Evolutionary conservation across 2,113 vertebrate species (phyloP), one percentile per base, ranked within the genome.

Genomic region (Ptilorrhoa leucosticta): DNA sequence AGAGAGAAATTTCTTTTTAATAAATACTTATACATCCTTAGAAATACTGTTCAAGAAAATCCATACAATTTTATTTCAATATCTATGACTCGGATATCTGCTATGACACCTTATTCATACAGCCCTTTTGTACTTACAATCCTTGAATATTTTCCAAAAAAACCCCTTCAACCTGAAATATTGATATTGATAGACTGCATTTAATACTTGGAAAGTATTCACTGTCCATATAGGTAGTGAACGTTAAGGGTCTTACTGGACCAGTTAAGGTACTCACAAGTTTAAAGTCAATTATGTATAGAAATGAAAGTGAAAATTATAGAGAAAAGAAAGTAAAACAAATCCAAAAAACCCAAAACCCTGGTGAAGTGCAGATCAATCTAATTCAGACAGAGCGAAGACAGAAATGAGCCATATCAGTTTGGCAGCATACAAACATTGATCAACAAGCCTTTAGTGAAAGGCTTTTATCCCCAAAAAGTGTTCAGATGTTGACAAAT

Each of bases 351-450:
- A 8, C 14, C 21, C 11, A 6, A 70, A 28, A 17, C 13, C 33
- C 4, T 0, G 0, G 19, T 83, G 39, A 72, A 81, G 15, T 2
- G 1, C 7, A 40, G 19, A 33, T 44, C 18, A 65, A 3, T 73
- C 8, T 63, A 63, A 58, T 58, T 66, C 51, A 56, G n/a, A 19
- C 6, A 68, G 28, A 51, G 1, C 5, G n/a, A 58, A 61, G 47
- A 75, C 21, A 73, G 26, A 57, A 14, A 35, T 40, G 20, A 56
- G 19, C 13, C 4, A 12, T 44, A 24, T 51, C 22, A 64, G 5
- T 10, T 65, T 17, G 13, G 7, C 31, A 53, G 23, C 15, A 17
- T 22, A 4, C 40, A 77, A 57, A 27, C 4, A 65, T 8, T 22
- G 56, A 39, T 24, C 56, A 82, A 19, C 8, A 71, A 71, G 11